Evolutionary conservation across 2,888 invertebrate genomes (phyloP), one percentile per base, ranked within the genome.

Genomic region (Drosophila conformis): DNA sequence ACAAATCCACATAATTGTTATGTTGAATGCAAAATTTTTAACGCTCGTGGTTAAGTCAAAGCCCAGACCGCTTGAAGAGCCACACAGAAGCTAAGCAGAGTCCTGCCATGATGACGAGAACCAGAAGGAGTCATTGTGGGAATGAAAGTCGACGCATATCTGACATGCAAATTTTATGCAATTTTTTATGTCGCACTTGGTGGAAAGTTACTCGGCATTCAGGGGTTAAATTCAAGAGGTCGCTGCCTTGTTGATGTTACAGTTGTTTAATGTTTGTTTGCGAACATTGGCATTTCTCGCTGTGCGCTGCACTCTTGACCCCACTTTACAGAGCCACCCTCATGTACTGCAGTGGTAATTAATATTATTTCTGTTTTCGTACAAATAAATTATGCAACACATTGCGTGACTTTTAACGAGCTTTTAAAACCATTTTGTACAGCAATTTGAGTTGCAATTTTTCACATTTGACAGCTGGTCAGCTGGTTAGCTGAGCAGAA

Each of bases 401-500:
- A 75, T 81, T 90, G 85, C 90, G 89, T 85, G 85, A 88, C 90
- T 85, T 88, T 85, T 86, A 85, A 85, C 85, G 85, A 90, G 81
- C 86, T 74, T 80, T 89, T 83, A 64, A 77, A 89, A 82, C 88
- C 83, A 90, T 88, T 85, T 85, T 85, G 85, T 85, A 80, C 89
- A 83, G 68, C 85, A 90, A 85, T 85, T 85, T 85, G 87, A 83
- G 90, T 52, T 78, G 90, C 76, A 90, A 85, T 85, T 85, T 85
- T 83, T 85, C 89, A 85, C 90, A 85, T 90, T 85, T 85, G 85
- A 90, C 90, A 88, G 81, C 69, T 76, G 89, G 71, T 72, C 82
- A 82, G 71, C 48, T 33, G 52, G 46, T 35, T 35, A 35, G 42
- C 69, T 10, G 38, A 4, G 18, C 54, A 33, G 46, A n/a, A n/a